Evolutionary conservation across 2,797 vertebrate species (phyloP).

Genomic region (Sebastes hubbsi): DNA sequence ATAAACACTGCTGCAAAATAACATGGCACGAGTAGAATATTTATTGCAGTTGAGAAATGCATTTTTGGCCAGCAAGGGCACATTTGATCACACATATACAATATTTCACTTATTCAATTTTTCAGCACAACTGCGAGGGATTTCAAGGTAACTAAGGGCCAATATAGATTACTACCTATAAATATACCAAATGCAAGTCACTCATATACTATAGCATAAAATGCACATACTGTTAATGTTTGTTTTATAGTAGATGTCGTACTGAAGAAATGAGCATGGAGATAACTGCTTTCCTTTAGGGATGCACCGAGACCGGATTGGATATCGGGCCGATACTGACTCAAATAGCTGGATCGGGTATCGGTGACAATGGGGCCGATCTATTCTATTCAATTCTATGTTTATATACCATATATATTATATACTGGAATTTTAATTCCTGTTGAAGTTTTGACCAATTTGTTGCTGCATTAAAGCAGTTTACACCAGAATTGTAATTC

Average conservation of each 20-base stretch:
- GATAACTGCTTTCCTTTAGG: background rate
- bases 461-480: no score
- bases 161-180: constrained; percentile 8
- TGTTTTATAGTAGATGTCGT: background rate
- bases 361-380: no score
- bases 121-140: background rate
- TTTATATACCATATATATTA: no score
- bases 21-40: constrained; percentile 5
- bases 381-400: background rate
- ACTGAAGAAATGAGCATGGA: background rate
- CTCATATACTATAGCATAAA: constrained; percentile 5
- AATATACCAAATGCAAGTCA: constrained; percentile 22
- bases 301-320: no score
- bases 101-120: constrained; percentile 24
- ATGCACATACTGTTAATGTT: background rate
- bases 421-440: no score
- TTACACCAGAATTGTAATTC: no score
- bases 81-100: constrained; percentile 33
- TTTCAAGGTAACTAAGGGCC: constrained; percentile 4
- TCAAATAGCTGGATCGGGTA: no score
- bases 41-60: background rate
- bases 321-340: no score
- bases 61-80: background rate
- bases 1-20: constrained; percentile 44
- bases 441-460: no score